Base-by-base conservation (phyloP, 2,113 vertebrate species). In the Sinocyclocheilus maitianheensis region DNA sequence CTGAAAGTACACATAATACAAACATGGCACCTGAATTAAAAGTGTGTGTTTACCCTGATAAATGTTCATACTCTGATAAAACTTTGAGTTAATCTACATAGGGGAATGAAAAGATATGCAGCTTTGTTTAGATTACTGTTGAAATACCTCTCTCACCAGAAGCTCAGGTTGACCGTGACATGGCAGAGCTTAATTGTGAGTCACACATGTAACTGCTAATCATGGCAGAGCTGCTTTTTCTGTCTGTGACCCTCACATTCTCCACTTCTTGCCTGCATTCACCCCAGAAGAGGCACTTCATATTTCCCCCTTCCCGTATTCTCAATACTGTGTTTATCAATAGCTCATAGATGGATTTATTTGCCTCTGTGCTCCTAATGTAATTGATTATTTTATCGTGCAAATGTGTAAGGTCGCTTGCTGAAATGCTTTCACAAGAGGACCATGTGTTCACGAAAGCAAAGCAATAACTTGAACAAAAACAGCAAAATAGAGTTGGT, bases 291-390 rank as follows among this genome's bases (percentile, higher is more conserved):
- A 86, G 81, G 48, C 75, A 78, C 74, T 87, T 89, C 24, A 85
- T 83, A 76, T 83, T 86, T 78, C 10, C 53, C 55, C 83, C 81
- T 34, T 30, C 60, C 22, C 13, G 14, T 18, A 55, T 30, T 77
- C 24, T 30, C n/a, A 37, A 74, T 51, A 72, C 24, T 46, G 26
- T 34, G 85, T 86, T 89, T 84, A 86, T 90, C 84, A 83, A 80
- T 77, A 16, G 55, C 62, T 26, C n/a, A 20, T 86, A 90, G 86
- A 87, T 85, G 60, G 48, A 76, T 88, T 90, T 75, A 34, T 79
- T 81, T 87, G 84, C 77, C 74, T 40, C 74, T 37, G 82, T 18
- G 22, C 80, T 63, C 48, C 62, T 84, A 71, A 80, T 74, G 48
- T 40, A 84, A 85, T 78, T 63, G 71, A 85, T 84, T 87, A n/a